Evolutionary conservation across 2,113 vertebrate genomes (phyloP), one percentile per base, ranked within the genome.

Genomic region (Entelurus aequoreus): DNA sequence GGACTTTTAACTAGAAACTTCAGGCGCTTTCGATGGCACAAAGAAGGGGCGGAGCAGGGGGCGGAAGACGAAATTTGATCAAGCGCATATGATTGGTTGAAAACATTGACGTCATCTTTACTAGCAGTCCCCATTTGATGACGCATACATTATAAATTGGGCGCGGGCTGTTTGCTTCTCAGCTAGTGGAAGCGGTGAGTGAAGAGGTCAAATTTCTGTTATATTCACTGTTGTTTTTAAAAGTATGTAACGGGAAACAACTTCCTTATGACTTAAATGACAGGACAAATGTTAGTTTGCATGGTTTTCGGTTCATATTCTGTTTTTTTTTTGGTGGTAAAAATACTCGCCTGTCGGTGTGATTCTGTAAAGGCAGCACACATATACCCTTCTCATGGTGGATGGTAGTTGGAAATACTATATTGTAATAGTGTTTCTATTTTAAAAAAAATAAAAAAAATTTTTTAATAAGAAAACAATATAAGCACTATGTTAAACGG

Each of bases 401-500:
- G 0, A 12, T 46, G 42, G 42, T 11, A 12, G 10, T 46, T 12
- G 42, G 12, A 9, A 46, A 4, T 12, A 12, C 12, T 11, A 46
- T 46, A 46, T 46, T 4, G 11, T 46, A 46, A 12, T 11, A 46
- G 42, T 42, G 40, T 42, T 10, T 42, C 3, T 8, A 4, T 46
- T 12, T 46, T 5, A 46, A 11, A 46, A 11, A 12, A 44, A 1
- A 44, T 8, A 44, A 12, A 11, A 12, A 46, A 12, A 46, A 1
- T 11, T 11, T 4, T 2, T 4, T 11, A 44, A 42, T 42, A 42
- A 3, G 14, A 36, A 36, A 56, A n/a, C 55, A 44, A 44, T 6
- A 19, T 6, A 16, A 16, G 12, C 63, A 75, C 62, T 65, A 89
- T 89, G 87, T 79, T 90, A 74, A 83, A 86, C 62, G 95, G 97